Conservation (phyloP, 2,797 vertebrate genomes). For the Myotis findleyi region DNA sequence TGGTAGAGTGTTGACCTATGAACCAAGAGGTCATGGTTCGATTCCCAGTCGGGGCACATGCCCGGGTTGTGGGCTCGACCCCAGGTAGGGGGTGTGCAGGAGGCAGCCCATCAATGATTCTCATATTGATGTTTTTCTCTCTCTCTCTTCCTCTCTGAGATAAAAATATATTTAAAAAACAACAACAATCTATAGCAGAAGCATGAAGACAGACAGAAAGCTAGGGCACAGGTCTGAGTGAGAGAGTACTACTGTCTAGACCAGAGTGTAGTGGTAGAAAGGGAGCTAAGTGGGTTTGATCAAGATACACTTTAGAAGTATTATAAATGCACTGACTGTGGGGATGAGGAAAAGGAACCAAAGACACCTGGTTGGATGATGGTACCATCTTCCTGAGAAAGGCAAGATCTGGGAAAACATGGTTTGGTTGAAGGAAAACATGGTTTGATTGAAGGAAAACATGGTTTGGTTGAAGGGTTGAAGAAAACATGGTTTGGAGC, state of each 20-base stretch:
- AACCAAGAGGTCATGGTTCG: too few relatives aligned
- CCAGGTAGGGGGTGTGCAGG: too few relatives aligned
- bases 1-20: too few relatives aligned
- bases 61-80: too few relatives aligned
- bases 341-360: not conserved
- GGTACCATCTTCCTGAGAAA: conserved; percentile 15
- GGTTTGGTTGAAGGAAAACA: not conserved
- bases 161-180: too few relatives aligned
- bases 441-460: conserved; percentile 3
- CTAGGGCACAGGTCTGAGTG: not conserved
- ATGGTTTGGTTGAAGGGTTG: not conserved
- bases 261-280: not conserved
- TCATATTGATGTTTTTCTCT: too few relatives aligned
- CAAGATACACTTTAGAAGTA: not conserved
- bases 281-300: not conserved
- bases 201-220: not conserved
- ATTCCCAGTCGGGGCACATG: too few relatives aligned
- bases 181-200: not conserved
- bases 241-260: not conserved
- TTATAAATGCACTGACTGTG: not conserved
- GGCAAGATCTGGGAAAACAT: not conserved
- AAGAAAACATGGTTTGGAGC: not conserved
- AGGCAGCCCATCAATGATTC: too few relatives aligned
- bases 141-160: too few relatives aligned
- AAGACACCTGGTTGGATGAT: not conserved